Evolutionary conservation across 2,113 vertebrate species (phyloP).

Genomic region (Myocastor coypus): DNA sequence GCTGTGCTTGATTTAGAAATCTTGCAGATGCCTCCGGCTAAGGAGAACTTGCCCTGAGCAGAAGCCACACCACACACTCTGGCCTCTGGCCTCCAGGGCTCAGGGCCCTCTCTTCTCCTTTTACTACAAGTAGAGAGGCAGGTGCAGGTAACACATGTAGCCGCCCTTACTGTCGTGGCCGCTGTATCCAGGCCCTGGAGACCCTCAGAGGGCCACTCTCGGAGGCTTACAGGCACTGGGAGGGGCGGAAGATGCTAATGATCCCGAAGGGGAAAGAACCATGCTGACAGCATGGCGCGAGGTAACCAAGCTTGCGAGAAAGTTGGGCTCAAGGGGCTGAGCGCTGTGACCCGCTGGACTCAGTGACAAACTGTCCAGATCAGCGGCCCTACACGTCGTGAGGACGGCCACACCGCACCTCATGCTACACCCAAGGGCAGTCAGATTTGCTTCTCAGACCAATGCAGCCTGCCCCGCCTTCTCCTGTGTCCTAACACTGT

Average conservation of each 20-base stretch:
- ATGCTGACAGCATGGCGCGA: accelerated
- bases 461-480: accelerated
- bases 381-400: accelerated
- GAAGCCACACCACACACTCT: accelerated
- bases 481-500: accelerated
- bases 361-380: accelerated
- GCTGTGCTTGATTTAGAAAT: neutral
- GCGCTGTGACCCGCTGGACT: accelerated
- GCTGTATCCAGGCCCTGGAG: accelerated
- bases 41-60: too few relatives aligned
- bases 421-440: neutral
- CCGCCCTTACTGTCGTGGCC: accelerated
- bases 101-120: accelerated
- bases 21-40: accelerated
- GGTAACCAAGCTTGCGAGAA: accelerated
- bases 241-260: accelerated
- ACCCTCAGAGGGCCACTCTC: accelerated
- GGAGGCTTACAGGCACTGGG: neutral
- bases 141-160: accelerated
- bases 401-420: accelerated
- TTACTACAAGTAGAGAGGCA: neutral
- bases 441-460: accelerated
- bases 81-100: neutral
- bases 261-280: neutral
- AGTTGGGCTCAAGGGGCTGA: accelerated